Percentiles rank a stretch among this genome's conserved stretches.
Evolutionary conservation across 2,888 invertebrate species (phyloP).

Genomic region (Cryptocephalus moraei): DNA sequence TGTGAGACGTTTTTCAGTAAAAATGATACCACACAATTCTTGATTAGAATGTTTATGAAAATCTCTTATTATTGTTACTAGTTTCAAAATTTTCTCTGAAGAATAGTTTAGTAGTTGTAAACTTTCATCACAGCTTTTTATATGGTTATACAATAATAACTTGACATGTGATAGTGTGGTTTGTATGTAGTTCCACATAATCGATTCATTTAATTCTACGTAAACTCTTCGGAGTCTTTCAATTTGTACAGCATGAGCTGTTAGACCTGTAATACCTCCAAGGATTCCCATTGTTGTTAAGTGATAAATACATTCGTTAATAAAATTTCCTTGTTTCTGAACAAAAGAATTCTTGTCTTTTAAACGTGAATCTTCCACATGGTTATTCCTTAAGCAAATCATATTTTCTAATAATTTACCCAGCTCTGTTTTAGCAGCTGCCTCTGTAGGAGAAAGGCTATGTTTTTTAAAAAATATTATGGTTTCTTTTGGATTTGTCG

Average conservation of each 20-base stretch:
- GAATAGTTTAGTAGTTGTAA: constrained; percentile 48
- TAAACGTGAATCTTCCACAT: constrained; percentile 13
- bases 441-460: constrained; percentile 6
- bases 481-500: constrained; percentile 40
- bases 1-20: constrained; percentile 62
- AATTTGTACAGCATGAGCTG: constrained; percentile 50
- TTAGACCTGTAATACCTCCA: constrained; percentile 48
- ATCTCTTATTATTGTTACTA: constrained; percentile 52
- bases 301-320: constrained; percentile 23
- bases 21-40: constrained; percentile 58
- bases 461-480: constrained; percentile 21
- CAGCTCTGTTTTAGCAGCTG: constrained; percentile 10
- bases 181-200: constrained; percentile 28
- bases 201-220: constrained; percentile 13
- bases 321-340: constrained; percentile 17
- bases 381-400: background rate
- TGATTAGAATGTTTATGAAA: constrained; percentile 41
- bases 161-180: constrained; percentile 41
- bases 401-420: constrained; percentile 9
- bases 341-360: constrained; percentile 18
- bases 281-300: constrained; percentile 43
- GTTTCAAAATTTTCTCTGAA: constrained; percentile 46
- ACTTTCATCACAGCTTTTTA: constrained; percentile 39
- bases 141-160: constrained; percentile 41
- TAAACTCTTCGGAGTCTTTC: constrained; percentile 42